These are phyloP conservation scores for Bombus huntii DNA, from an alignment of 1,140 invertebrate genomes.

Conservation along the genomic window DNA sequence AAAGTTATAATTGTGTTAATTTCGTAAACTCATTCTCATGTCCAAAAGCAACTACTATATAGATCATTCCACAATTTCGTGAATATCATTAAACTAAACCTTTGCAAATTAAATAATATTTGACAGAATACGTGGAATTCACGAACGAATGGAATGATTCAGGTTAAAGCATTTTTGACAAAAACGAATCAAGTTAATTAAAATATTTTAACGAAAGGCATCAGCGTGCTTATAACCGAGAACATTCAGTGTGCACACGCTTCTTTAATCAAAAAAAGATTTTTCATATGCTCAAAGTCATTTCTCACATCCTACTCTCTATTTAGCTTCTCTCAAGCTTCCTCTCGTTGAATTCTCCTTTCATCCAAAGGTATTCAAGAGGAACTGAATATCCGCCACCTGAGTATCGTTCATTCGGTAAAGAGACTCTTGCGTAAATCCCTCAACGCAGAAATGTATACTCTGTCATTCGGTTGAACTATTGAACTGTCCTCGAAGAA, in stretches of 20 bases:
- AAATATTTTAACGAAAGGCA: not conserved
- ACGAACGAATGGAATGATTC: not conserved
- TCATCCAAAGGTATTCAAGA: conserved; percentile 49
- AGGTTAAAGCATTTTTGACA: no score
- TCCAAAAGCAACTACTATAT: no score
- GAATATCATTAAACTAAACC: not conserved
- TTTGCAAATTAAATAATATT: not conserved
- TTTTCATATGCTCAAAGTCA: conserved; percentile 20
- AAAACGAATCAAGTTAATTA: conserved; percentile 22
- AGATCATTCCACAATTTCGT: not conserved
- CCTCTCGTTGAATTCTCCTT: conserved; percentile 45
- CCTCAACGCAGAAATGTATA: conserved; percentile 29
- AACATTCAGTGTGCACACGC: not conserved
- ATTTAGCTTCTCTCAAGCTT: conserved; percentile 25
- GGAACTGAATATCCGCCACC: conserved; percentile 52
- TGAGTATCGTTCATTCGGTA: conserved; percentile 41
- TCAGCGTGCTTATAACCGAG: not conserved
- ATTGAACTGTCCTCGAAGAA: not conserved
- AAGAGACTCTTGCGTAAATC: conserved; percentile 42
- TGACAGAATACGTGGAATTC: not conserved
- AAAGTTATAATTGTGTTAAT: no score
- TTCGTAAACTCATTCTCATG: no score
- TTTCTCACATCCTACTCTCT: conserved; percentile 21
- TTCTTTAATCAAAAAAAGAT: conserved; percentile 5
- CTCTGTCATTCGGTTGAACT: conserved; percentile 7